These are phyloP conservation scores for Eulithis prunata DNA, from an alignment of 2,888 invertebrate species.

Conservation along the genomic window DNA sequence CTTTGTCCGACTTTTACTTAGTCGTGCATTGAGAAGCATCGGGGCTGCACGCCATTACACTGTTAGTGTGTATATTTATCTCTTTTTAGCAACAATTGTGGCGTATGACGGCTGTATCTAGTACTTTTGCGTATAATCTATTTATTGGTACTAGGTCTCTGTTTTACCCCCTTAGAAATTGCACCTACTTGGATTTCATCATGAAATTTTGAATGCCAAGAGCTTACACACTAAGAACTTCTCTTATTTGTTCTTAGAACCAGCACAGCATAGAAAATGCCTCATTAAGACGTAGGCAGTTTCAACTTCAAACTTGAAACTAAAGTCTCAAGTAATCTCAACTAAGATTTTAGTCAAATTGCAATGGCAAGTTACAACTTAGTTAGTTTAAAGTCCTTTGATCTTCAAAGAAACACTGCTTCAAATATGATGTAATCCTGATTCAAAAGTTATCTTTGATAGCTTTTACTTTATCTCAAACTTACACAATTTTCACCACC, in stretches of 20 bases:
- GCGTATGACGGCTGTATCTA: too few relatives aligned
- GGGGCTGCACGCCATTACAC: too few relatives aligned
- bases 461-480: background rate
- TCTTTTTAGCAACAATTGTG: too few relatives aligned
- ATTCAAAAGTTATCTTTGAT: conserved; percentile 3
- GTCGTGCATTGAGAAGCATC: too few relatives aligned
- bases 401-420: conserved; percentile 33
- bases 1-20: too few relatives aligned
- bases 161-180: too few relatives aligned
- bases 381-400: conserved; percentile 18
- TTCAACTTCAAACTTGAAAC: conserved; percentile 24
- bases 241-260: conserved; percentile 19
- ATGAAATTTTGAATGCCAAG: conserved; percentile 29
- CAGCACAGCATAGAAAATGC: conserved; percentile 29
- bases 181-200: background rate
- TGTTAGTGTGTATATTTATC: too few relatives aligned
- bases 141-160: too few relatives aligned
- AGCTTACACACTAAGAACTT: conserved; percentile 33
- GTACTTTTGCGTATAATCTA: too few relatives aligned
- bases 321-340: conserved; percentile 23
- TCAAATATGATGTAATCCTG: conserved; percentile 6
- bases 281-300: conserved; percentile 31
- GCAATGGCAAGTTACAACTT: conserved; percentile 19
- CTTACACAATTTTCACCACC: too few relatives aligned
- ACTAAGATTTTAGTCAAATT: conserved; percentile 32